phyloP scores from a whole-genome alignment of 2,888 invertebrate species.

The Acheta domesticus region DNA sequence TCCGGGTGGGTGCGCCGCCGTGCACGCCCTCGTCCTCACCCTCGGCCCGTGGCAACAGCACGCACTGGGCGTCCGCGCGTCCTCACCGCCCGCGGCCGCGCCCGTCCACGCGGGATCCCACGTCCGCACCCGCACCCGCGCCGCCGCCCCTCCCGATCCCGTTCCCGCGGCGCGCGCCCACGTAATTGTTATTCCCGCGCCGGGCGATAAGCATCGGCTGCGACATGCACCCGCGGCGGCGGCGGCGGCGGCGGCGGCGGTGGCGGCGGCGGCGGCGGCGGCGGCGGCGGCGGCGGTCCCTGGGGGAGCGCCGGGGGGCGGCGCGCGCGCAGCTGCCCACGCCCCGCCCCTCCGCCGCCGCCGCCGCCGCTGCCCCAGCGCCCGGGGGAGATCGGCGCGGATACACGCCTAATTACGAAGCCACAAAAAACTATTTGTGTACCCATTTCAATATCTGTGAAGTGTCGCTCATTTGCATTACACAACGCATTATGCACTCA shows the following conservation, averaged over 20 bases:
- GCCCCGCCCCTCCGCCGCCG: not conserved
- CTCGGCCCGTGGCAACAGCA: no score
- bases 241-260: not conserved
- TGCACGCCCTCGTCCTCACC: no score
- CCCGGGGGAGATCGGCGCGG: not conserved
- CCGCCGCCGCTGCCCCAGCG: not conserved
- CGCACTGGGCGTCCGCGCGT: no score
- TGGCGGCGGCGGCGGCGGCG: not conserved
- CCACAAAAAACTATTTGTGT: constrained; percentile 8
- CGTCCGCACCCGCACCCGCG: no score
- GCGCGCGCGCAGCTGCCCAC: not conserved
- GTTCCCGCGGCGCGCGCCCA: not conserved
- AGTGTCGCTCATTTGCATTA: constrained; percentile 18
- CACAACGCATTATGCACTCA: not conserved
- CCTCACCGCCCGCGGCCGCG: no score
- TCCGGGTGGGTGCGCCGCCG: no score
- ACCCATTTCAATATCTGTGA: constrained; percentile 18
- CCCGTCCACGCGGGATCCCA: no score
- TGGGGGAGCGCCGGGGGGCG: not conserved
- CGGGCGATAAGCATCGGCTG: constrained; percentile 10
- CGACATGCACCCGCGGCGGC: not conserved
- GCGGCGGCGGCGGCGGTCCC: not conserved
- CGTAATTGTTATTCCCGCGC: not conserved
- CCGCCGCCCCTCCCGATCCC: not conserved
- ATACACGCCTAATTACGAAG: constrained; percentile 18